A percentile compares a stretch with the other conserved stretches of the same genome.
Conservation (phyloP, 2,888 invertebrate genomes). For the Apantesis nais region DNA sequence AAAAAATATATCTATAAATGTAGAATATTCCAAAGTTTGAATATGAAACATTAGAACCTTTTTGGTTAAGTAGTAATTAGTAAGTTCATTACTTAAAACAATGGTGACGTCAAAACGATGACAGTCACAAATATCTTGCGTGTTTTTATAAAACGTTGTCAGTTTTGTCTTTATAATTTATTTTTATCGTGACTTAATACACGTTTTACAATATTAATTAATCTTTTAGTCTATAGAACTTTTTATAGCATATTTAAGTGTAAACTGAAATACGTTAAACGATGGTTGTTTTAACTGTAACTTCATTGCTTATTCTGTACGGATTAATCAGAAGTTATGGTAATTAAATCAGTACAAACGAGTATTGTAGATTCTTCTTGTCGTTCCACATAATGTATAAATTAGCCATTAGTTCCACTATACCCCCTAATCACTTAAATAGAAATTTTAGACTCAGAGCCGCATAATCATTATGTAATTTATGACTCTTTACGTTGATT, state of each 20-base stretch:
- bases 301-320: not conserved
- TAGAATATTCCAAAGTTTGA: not conserved
- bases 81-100: not conserved
- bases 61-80: not conserved
- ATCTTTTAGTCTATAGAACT: not conserved
- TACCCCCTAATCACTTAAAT: not conserved
- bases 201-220: not conserved
- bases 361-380: not conserved
- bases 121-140: not conserved
- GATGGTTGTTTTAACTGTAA: not conserved
- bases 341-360: not conserved
- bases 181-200: not conserved
- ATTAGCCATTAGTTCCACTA: constrained; percentile 2
- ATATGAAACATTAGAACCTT: not conserved
- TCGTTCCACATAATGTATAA: not conserved
- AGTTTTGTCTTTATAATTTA: not conserved
- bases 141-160: not conserved
- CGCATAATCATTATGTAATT: not conserved
- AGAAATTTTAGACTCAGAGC: not conserved
- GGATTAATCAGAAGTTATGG: not conserved
- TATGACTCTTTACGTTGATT: not conserved
- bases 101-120: not conserved
- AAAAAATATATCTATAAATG: too few relatives aligned
- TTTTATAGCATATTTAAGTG: not conserved
- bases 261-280: not conserved